Conservation (phyloP, 2,113 vertebrate species). For the Madoqua kirkii region DNA sequence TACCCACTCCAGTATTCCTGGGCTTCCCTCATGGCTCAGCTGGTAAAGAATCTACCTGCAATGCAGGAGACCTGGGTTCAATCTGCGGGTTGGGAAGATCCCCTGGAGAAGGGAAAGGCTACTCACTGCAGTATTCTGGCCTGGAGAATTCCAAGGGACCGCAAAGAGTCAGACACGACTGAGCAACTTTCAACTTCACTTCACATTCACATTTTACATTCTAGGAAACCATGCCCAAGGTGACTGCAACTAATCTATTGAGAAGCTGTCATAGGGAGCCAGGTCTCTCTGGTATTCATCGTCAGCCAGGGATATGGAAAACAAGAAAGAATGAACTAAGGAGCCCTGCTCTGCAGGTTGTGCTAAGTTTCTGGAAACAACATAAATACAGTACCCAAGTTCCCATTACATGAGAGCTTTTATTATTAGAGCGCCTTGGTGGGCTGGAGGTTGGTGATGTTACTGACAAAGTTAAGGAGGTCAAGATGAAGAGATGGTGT, state of each 20-base stretch:
- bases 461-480: background rate
- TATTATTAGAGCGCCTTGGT: background rate
- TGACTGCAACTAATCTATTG: background rate
- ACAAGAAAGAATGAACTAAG: background rate
- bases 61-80: background rate
- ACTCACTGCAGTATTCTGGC: background rate
- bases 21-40: background rate
- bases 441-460: background rate
- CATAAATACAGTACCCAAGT: background rate
- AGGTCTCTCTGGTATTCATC: background rate
- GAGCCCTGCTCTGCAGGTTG: background rate
- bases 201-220: background rate
- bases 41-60: background rate
- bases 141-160: background rate
- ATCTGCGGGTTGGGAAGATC: background rate
- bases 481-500: background rate
- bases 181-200: background rate
- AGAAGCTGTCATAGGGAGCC: background rate
- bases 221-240: background rate
- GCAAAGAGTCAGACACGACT: background rate
- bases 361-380: background rate
- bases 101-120: background rate
- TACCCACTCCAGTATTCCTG: background rate
- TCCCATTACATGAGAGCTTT: background rate
- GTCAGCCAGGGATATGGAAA: background rate